Base-by-base conservation (phyloP, 2,888 invertebrate genomes). In the Mesorhabditis spiculigera region DNA sequence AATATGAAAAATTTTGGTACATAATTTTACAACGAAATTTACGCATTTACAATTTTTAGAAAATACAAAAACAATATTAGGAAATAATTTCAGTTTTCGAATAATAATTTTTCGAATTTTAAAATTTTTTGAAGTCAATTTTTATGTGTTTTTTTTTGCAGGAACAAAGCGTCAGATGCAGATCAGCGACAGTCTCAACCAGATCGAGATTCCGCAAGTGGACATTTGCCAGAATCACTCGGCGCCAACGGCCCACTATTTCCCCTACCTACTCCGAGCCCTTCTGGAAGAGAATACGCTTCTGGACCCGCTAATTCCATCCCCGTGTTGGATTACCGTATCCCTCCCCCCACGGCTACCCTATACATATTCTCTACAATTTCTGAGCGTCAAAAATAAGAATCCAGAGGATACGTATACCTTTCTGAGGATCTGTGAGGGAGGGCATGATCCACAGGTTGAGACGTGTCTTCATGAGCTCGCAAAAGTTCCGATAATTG, bases 341-440 rank as follows among this genome's bases (percentile, higher is more conserved):
- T 73, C 78, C 6, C 75, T 86, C 2, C 86, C 86, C 4, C 72
- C 78, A 0, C 73, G 83, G 8, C 77, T 86, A 16, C 78, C 78
- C 5, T 86, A 86, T 74, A 79, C 79, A 13, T 86, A 84, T 74
- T 85, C 85, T 42, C 66, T 86, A n/a, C 86, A 86, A 69, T 86
- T 86, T 71, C 65, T 86, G 28, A 68, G 75, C 43, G 76, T 86
- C 6, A 66, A 50, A 5, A 81, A 85, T 70, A 72, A 74, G n/a
- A 85, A 85, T 68, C 78, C 78, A 4, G 68, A 73, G 5, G 8
- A 61, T 42, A 68, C 70, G 4, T 45, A 70, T 0, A 74, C 77
- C 0, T 63, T 28, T 16, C 28, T 13, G 63, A 28, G 13, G 28
- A 28, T 63, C 28, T 63, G 63, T 28, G 63, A 63, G 28, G 28